These are phyloP conservation scores for Philhelius pedissequus DNA, from an alignment of 2,888 invertebrate species.

Conservation along the genomic window DNA sequence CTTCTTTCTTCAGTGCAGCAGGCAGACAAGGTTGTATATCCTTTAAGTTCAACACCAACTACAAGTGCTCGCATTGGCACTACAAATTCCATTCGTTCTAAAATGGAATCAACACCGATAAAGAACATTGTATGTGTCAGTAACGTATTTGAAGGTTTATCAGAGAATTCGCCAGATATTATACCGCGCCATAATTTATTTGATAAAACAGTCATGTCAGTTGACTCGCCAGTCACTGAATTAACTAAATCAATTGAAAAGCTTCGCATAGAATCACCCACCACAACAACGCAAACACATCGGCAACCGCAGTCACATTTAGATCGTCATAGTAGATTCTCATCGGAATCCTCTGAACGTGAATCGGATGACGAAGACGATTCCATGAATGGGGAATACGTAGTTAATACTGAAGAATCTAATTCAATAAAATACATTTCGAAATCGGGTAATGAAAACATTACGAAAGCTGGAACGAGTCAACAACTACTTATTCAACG, in stretches of 20 bases:
- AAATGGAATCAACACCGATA: slow-evolving; percentile 64
- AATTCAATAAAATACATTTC: slow-evolving; percentile 79
- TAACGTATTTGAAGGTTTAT: slow-evolving; percentile 52
- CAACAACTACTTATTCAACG: slow-evolving; percentile 80
- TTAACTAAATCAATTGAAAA: slow-evolving; percentile 75
- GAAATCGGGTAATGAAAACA: slow-evolving; percentile 83
- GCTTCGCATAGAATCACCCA: slow-evolving; percentile 71
- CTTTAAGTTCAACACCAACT: slow-evolving; percentile 53
- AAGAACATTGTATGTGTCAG: slow-evolving; percentile 34
- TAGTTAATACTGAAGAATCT: slow-evolving; percentile 73
- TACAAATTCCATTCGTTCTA: slow-evolving; percentile 49
- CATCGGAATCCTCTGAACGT: slow-evolving; percentile 58
- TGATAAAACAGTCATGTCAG: slow-evolving; percentile 54
- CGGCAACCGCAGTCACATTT: not conserved
- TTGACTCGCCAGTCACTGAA: slow-evolving; percentile 75
- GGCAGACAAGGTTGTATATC: slow-evolving; percentile 9
- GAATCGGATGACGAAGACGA: slow-evolving; percentile 68
- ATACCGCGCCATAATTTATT: slow-evolving; percentile 76
- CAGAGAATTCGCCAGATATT: slow-evolving; percentile 79
- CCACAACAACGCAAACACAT: slow-evolving; percentile 61
- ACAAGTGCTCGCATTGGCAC: slow-evolving; percentile 50
- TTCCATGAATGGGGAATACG: slow-evolving; percentile 71
- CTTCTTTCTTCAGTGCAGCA: not conserved
- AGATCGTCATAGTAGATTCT: slow-evolving; percentile 33
- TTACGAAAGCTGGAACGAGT: slow-evolving; percentile 84